Conservation (phyloP, 2,113 vertebrate species). For the Trogon melanurus region DNA sequence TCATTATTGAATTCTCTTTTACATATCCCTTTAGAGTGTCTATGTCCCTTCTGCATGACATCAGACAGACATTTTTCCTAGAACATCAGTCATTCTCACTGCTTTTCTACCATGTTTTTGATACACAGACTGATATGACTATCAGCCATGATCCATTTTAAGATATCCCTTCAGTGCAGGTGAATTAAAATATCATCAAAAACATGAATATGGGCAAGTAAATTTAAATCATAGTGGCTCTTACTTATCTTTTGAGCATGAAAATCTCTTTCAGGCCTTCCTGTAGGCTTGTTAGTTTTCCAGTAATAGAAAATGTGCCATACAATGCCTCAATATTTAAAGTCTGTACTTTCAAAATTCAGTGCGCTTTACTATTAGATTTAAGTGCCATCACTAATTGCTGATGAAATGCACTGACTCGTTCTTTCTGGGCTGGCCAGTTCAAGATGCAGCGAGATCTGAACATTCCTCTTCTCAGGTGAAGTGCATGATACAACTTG, state of each 20-base stretch:
- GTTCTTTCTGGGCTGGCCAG: constrained; percentile 89
- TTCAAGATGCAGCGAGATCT: constrained; percentile 84
- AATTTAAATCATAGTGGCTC: neutral
- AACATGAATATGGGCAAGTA: neutral
- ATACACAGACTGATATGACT: neutral
- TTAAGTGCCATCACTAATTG: constrained; percentile 87
- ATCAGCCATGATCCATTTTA: neutral
- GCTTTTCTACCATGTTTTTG: neutral
- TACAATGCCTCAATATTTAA: neutral
- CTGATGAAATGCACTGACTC: constrained; percentile 84
- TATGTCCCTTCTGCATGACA: neutral
- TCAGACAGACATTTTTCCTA: neutral
- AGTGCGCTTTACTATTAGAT: constrained; percentile 77
- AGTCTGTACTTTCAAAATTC: neutral
- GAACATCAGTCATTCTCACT: neutral
- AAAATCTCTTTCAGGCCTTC: neutral
- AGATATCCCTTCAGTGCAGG: neutral
- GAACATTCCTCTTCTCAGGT: constrained; percentile 92
- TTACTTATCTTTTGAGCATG: neutral
- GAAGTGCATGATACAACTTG: constrained; percentile 84
- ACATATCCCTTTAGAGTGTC: neutral
- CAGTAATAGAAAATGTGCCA: neutral
- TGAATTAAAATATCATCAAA: neutral
- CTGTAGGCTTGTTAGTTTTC: neutral
- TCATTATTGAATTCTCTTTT: neutral